Percentiles rank a stretch among this genome's conserved stretches.
Conservation (phyloP, 2,888 invertebrate species). For the Chelonus formosanus region DNA sequence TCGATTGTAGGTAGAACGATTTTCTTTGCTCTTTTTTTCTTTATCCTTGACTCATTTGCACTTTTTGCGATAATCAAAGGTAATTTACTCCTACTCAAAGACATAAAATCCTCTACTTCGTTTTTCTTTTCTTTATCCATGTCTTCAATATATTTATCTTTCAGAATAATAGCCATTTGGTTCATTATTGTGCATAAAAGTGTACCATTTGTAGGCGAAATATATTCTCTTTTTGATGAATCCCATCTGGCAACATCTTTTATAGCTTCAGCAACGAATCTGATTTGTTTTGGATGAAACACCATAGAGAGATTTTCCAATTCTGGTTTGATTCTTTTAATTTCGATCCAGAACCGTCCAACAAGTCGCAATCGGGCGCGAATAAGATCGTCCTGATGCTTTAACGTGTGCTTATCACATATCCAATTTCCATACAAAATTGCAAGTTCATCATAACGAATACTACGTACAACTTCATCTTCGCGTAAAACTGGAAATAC, state of each 20-base stretch:
- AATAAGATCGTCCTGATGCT: slow-evolving; percentile 25
- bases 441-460: slow-evolving; percentile 31
- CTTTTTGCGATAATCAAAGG: slow-evolving; percentile 11
- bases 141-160: slow-evolving; percentile 6
- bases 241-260: slow-evolving; percentile 21
- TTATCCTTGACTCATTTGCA: slow-evolving; percentile 15
- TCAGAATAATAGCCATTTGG: slow-evolving; percentile 21
- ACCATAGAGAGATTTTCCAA: slow-evolving; percentile 30
- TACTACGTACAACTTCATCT: slow-evolving; percentile 22
- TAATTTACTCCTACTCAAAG: neutral
- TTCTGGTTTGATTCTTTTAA: slow-evolving; percentile 26
- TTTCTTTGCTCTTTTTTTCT: slow-evolving; percentile 14
- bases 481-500: slow-evolving; percentile 31
- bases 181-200: slow-evolving; percentile 25
- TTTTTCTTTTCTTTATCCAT: neutral
- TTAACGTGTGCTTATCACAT: slow-evolving; percentile 21
- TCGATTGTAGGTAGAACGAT: slow-evolving; percentile 16
- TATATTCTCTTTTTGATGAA: slow-evolving; percentile 12
- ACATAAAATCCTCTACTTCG: slow-evolving; percentile 14
- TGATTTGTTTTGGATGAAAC: slow-evolving; percentile 19
- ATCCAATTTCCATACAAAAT: slow-evolving; percentile 31
- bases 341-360: slow-evolving; percentile 26
- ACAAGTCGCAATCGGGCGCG: slow-evolving; percentile 31
- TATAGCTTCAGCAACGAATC: slow-evolving; percentile 19
- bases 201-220: slow-evolving; percentile 14